Conservation (phyloP, 2,888 invertebrate genomes). For the Plemyria rubiginata region DNA sequence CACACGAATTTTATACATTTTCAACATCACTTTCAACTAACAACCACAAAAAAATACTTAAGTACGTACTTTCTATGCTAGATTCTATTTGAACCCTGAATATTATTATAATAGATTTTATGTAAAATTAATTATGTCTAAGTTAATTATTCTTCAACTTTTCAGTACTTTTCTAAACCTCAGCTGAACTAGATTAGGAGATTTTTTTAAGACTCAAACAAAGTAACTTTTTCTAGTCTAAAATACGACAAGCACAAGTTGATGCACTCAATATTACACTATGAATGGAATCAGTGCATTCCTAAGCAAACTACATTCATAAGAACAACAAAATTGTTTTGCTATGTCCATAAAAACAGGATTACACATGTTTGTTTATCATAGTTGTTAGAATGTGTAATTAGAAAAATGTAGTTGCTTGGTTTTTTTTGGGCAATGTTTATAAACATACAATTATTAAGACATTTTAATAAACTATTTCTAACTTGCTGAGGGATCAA, state of each 20-base stretch:
- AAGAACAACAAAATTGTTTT: not conserved
- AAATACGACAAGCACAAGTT: not conserved
- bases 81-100: no score
- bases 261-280: not conserved
- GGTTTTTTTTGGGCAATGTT: not conserved
- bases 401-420: not conserved
- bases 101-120: no score
- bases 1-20: slow-evolving; percentile 1
- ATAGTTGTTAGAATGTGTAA: no score
- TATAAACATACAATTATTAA: not conserved
- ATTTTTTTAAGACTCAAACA: no score
- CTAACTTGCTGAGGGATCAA: no score
- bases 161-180: no score
- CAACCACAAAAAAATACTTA: no score
- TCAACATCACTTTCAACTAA: not conserved
- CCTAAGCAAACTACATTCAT: slow-evolving; percentile 1
- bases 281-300: slow-evolving; percentile 9
- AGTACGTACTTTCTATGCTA: no score
- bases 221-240: not conserved
- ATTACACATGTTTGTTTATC: slow-evolving; percentile 2
- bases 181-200: no score
- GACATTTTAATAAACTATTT: not conserved
- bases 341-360: slow-evolving; percentile 1
- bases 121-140: no score
- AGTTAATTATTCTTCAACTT: no score